These are phyloP conservation scores for Spea bombifrons DNA, from an alignment of 2,113 vertebrate species.

Conservation along the genomic window DNA sequence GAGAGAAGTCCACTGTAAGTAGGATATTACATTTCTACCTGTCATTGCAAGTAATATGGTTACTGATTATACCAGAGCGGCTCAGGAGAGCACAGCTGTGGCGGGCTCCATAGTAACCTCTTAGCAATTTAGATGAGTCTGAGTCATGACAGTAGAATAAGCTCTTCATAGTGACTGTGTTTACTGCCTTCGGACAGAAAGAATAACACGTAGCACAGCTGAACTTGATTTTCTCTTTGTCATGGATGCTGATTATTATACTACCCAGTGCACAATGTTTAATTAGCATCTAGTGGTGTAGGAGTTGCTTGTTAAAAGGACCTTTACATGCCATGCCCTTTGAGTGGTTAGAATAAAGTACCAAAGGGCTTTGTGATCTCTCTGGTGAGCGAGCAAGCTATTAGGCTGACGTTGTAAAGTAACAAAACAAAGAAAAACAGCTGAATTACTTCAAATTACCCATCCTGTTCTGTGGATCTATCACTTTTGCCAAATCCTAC, in stretches of 20 bases:
- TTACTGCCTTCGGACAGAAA: constrained; percentile 18
- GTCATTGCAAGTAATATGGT: too few species aligned
- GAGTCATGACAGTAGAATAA: constrained; percentile 13
- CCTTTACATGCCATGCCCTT: constrained; percentile 4
- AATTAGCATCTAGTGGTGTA: constrained; percentile 39
- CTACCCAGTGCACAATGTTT: background rate
- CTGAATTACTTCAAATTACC: too few species aligned
- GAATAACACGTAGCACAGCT: constrained; percentile 23
- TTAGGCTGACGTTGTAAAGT: too few species aligned
- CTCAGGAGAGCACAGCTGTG: background rate
- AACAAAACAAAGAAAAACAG: too few species aligned
- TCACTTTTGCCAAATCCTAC: too few species aligned
- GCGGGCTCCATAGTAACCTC: constrained; percentile 27
- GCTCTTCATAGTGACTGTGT: background rate
- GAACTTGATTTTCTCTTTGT: constrained; percentile 29
- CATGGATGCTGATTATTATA: constrained; percentile 14
- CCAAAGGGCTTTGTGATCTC: constrained; percentile 1
- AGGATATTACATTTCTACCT: too few species aligned
- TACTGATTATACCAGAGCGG: too few species aligned
- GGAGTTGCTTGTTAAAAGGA: constrained; percentile 29
- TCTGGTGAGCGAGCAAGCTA: background rate
- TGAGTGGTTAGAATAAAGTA: background rate
- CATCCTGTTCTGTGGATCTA: too few species aligned
- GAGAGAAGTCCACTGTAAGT: too few species aligned
- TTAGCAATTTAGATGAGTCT: constrained; percentile 16